phyloP scores from a whole-genome alignment of 53 echinoderm and acorn worm species.

The Astropecten irregularis region DNA sequence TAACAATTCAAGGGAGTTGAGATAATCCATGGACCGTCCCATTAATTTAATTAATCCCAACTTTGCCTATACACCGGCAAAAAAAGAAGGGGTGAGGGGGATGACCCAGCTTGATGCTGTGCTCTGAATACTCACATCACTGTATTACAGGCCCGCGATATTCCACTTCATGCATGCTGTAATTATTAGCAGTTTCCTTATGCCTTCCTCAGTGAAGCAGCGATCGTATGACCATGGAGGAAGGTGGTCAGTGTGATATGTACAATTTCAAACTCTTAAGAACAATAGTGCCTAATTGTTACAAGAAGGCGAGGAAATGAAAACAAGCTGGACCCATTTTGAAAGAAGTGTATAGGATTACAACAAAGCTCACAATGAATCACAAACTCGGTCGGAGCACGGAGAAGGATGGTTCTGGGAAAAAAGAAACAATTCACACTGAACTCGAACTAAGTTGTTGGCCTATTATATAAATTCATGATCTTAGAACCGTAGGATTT shows the following conservation, averaged over 20 bases:
- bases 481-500: neutral
- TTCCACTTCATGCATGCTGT: neutral
- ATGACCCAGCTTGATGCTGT: neutral
- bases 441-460: neutral
- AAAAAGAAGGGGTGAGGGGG: neutral
- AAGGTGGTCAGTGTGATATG: no score
- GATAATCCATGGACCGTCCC: slow-evolving; percentile 33
- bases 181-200: neutral
- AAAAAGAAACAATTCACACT: neutral
- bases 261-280: no score
- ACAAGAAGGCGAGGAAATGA: neutral
- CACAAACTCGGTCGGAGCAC: neutral
- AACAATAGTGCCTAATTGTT: neutral
- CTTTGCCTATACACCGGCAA: neutral
- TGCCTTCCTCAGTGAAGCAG: neutral
- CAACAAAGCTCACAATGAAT: neutral
- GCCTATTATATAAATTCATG: neutral
- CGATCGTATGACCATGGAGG: neutral
- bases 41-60: slow-evolving; percentile 51
- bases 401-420: neutral
- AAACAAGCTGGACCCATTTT: neutral
- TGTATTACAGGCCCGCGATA: neutral
- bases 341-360: neutral
- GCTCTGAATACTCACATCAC: neutral
- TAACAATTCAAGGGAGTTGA: neutral